These are phyloP conservation scores for Diaprepes abbreviatus DNA, from an alignment of 2,888 invertebrate genomes.

Conservation along the genomic window DNA sequence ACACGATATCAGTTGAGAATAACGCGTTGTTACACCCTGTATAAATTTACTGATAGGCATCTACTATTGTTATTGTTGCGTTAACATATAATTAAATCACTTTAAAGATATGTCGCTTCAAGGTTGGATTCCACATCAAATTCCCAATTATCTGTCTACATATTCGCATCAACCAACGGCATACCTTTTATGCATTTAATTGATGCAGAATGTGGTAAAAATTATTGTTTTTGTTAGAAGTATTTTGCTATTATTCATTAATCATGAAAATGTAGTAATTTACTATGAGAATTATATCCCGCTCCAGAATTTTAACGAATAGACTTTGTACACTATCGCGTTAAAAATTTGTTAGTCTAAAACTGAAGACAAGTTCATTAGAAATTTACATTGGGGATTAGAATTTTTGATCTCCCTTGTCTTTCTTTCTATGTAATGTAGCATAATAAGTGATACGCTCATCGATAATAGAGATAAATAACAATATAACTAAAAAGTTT, in stretches of 20 bases:
- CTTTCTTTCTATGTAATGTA: too few species aligned
- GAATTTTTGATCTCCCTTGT: too few species aligned
- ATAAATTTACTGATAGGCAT: neutral
- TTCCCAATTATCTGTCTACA: slow-evolving; percentile 14
- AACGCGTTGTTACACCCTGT: neutral
- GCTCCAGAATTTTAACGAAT: too few species aligned
- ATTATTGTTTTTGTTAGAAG: neutral
- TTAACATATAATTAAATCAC: slow-evolving; percentile 27
- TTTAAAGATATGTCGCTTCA: slow-evolving; percentile 25
- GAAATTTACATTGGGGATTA: too few species aligned
- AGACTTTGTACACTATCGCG: too few species aligned
- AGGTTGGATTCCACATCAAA: slow-evolving; percentile 29
- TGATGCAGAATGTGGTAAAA: slow-evolving; percentile 7
- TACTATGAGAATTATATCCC: too few species aligned
- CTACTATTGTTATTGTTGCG: slow-evolving; percentile 1
- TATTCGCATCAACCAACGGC: neutral
- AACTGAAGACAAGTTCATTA: too few species aligned
- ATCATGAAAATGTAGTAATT: neutral
- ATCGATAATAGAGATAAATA: too few species aligned
- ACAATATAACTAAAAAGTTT: too few species aligned
- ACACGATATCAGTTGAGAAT: too few species aligned
- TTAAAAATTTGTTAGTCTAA: too few species aligned
- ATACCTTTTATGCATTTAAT: slow-evolving; percentile 19
- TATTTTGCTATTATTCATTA: neutral
- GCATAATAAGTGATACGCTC: too few species aligned